Base-by-base conservation (phyloP, 92 coral and sea anemone species). In the Hydrozoanthus gracilis region DNA sequence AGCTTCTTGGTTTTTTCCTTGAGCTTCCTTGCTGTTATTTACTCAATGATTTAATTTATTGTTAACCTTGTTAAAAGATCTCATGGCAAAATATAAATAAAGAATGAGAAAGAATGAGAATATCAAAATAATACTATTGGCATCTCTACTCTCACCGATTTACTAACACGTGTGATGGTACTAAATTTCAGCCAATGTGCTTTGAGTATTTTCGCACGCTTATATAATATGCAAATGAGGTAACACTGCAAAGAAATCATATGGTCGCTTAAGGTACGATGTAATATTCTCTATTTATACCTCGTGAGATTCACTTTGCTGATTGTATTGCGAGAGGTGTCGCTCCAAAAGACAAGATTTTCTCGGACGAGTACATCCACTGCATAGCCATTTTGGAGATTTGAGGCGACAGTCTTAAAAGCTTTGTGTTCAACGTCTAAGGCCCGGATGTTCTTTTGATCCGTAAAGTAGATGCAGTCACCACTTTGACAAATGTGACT, bases 311-410 rank as follows among this genome's bases (percentile, higher is more conserved):
- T 46, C 8, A 61, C 71, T 20, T 61, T 79, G 84, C 35, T 7
- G 44, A 79, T 79, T 17, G 73, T 64, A 3, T 45, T 6, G 50
- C 84, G 67, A 11, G 12, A 16, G 1, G 73, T 79, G n/a, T 79
- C 84, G 47, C 84, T 79, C 71, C 71, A 79, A 27, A 79, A 18
- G 8, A 79, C 73, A 8, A 27, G 14, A n/a, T 61, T 79, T 46
- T 79, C 73, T 7, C 84, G 72, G 48, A 79, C 84, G 46, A 62
- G 58, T 6, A 79, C 84, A 60, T 79, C 84, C 14, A 79, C 84
- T 0, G 84, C 84, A 9, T 12, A 16, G 54, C 84, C 56, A 45
- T 13, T 3, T 48, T 7, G 58, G 16, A 64, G 73, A 51, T 62
- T 64, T 18, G 56, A 73, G 60, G 61, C 84, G 44, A 79, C 12